Evolutionary conservation across 2,888 invertebrate species (phyloP).

Genomic region (Cheilosia variabilis): DNA sequence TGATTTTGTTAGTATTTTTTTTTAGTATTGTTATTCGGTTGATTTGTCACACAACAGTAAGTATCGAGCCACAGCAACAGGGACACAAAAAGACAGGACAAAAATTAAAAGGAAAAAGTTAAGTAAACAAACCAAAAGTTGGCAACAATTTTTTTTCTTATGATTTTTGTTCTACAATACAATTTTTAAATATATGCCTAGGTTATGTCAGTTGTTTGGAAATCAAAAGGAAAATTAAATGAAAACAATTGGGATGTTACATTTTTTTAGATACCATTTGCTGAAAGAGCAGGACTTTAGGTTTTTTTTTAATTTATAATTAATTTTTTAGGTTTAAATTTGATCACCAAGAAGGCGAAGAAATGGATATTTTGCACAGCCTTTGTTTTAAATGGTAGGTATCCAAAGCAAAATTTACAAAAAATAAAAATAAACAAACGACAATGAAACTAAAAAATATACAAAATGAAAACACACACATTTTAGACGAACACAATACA

Average conservation of each 20-base stretch:
- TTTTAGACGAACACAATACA: conserved; percentile 74
- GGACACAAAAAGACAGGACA: conserved; percentile 84
- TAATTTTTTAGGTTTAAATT: background rate
- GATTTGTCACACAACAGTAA: conserved; percentile 83
- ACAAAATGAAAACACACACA: conserved; percentile 54
- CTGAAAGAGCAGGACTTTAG: too few species aligned
- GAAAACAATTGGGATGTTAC: conserved; percentile 37
- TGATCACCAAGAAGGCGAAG: background rate
- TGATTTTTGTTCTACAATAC: conserved; percentile 52
- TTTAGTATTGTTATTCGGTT: conserved; percentile 77
- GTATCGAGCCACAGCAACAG: conserved; percentile 84
- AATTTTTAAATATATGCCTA: conserved; percentile 57
- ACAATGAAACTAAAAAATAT: conserved; percentile 47
- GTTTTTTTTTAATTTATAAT: too few species aligned
- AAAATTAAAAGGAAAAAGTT: conserved; percentile 83
- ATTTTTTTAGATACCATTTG: too few species aligned
- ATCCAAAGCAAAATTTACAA: conserved; percentile 29
- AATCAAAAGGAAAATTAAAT: conserved; percentile 50
- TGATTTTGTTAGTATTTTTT: conserved; percentile 74
- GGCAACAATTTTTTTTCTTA: conserved; percentile 70
- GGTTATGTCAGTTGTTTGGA: conserved; percentile 41
- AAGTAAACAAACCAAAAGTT: conserved; percentile 80
- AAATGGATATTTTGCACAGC: background rate
- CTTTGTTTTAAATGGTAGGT: conserved; percentile 1
- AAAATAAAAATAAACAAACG: conserved; percentile 36